Base-by-base conservation (phyloP, 2,797 vertebrate species). In the Podargus strigoides region DNA sequence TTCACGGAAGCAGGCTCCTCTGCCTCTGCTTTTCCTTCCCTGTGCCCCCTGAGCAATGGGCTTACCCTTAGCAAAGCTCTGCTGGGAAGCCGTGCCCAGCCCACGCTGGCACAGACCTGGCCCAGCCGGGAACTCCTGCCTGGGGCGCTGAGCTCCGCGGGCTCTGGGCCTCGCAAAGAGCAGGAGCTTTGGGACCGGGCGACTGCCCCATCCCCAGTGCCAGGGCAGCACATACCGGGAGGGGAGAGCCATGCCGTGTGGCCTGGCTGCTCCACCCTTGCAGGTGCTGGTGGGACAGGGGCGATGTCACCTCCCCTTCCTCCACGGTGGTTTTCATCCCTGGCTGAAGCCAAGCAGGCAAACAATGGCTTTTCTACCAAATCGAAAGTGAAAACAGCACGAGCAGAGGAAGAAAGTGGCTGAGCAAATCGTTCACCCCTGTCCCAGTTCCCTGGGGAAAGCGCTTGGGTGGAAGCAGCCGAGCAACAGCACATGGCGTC, bases 31-130 rank as follows among this genome's bases (percentile, higher is more conserved):
- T 52, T 37, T 49, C 22, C 46, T 16, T 32, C 47, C 42, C 42
- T 50, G 37, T 0, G 0, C 0, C 1, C 39, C 24, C 7, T 16
- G 24, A 42, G 50, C 23, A 6, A 15, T 22, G 30, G 70, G 15
- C 34, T 41, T 14, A 14, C 15, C 60, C 37, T 55, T 8, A 6
- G 20, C 64, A 66, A 11, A 30, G 59, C 47, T 44, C 36, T 67
- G 52, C 50, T 8, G 41, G 49, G 58, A 64, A 47, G 39, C 52
- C 6, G 39, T 47, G 66, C 32, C 66, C 84, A 55, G 78, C 28
- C 46, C 37, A 12, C 3, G 3, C n/a, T 13, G 21, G 46, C 70
- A n/a, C 56, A 24, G 49, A 17, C 13, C 49, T 27, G 46, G 52
- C 37, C 12, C 62, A 27, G 63, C 62, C 53, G 4, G n/a, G 41